phyloP scores from a whole-genome alignment of 1,140 invertebrate genomes.

The Diabrotica undecimpunctata region DNA sequence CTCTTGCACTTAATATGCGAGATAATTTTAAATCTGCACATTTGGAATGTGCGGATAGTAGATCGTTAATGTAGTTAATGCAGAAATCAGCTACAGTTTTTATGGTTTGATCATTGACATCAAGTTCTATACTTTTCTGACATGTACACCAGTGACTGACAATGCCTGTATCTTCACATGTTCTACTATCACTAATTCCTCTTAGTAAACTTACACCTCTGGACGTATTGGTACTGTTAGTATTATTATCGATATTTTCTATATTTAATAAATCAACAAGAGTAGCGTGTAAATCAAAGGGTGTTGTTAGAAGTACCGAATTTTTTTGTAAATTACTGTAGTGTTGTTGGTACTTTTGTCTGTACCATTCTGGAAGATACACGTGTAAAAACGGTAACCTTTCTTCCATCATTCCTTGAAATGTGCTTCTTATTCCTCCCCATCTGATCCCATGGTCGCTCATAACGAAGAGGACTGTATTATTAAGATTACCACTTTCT shows the following conservation, averaged over 20 bases:
- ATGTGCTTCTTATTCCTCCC: slow-evolving; percentile 73
- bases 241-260: slow-evolving; percentile 35
- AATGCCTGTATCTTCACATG: slow-evolving; percentile 71
- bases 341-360: slow-evolving; percentile 50
- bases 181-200: slow-evolving; percentile 64
- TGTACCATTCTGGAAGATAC: slow-evolving; percentile 73
- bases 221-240: slow-evolving; percentile 25
- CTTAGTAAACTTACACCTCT: slow-evolving; percentile 66
- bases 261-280: slow-evolving; percentile 59
- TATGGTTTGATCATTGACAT: slow-evolving; percentile 50
- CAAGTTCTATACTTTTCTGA: slow-evolving; percentile 56
- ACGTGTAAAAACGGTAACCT: slow-evolving; percentile 81
- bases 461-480: slow-evolving; percentile 74
- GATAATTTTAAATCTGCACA: slow-evolving; percentile 57
- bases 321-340: slow-evolving; percentile 68
- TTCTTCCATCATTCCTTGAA: slow-evolving; percentile 85
- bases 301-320: slow-evolving; percentile 70
- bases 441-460: slow-evolving; percentile 93
- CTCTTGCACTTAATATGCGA: slow-evolving; percentile 54
- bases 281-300: slow-evolving; percentile 78
- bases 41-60: slow-evolving; percentile 56
- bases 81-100: slow-evolving; percentile 53
- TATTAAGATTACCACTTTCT: slow-evolving; percentile 58
- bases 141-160: slow-evolving; percentile 83
- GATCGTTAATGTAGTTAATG: slow-evolving; percentile 60